Evolutionary conservation across 2,797 vertebrate species (phyloP).

Genomic region (Rhynchonycteris naso): DNA sequence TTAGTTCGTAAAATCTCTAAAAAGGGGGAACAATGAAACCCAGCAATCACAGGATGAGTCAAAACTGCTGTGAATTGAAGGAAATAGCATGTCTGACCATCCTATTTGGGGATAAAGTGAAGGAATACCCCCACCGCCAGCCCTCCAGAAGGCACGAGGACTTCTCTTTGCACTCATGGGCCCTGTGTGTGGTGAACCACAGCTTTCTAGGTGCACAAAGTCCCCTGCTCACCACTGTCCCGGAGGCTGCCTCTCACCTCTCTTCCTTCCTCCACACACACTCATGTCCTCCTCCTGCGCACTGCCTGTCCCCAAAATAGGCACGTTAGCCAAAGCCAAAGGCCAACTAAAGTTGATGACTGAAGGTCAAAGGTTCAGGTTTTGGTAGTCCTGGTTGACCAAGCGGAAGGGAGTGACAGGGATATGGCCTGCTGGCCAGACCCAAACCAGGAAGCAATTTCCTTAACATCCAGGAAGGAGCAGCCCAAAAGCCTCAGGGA

Average conservation of each 20-base stretch:
- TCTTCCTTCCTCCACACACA: too few species aligned
- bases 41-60: neutral
- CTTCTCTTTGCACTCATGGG: neutral
- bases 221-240: neutral
- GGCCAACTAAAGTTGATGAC: neutral
- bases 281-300: neutral
- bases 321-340: neutral
- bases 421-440: neutral
- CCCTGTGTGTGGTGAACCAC: neutral
- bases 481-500: conserved; percentile 59
- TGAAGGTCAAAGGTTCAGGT: conserved; percentile 5
- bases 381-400: neutral
- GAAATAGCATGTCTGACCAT: neutral
- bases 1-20: conserved; percentile 64
- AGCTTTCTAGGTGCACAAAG: neutral
- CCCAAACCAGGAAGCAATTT: conserved; percentile 81
- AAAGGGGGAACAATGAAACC: conserved; percentile 12
- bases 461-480: conserved; percentile 75
- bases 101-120: neutral
- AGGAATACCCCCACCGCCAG: neutral
- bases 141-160: neutral
- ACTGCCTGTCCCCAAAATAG: too few species aligned
- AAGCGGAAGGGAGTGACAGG: neutral
- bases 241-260: neutral
- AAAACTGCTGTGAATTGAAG: neutral